Base-by-base conservation (phyloP, 2,113 vertebrate species). In the Ranitomeya imitator region DNA sequence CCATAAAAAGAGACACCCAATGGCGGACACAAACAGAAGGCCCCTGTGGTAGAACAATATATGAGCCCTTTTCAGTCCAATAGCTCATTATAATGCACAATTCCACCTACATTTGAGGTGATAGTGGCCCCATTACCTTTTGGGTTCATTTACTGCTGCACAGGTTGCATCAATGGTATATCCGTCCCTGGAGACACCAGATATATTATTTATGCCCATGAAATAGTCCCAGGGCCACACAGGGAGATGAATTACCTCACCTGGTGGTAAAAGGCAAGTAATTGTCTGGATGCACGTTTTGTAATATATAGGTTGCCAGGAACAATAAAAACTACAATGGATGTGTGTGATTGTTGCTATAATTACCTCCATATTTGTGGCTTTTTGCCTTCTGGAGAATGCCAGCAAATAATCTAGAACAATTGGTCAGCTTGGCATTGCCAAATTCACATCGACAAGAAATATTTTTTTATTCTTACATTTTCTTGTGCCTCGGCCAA, bases 351-450 rank as follows among this genome's bases (percentile, higher is more conserved):
- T 51, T 45, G 55, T 61, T 51, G 11, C 59, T 65, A 14, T 79
- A 86, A 86, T 79, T 52, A 52, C 37, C 59, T 86, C 85, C 85
- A 65, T 78, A 86, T 86, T 86, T 86, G 59, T 26, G 74, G 59
- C 31, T 11, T 61, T 83, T 31, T 45, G 21, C 7, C 23, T n/a
- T 26, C 7, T 45, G 2, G 14, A 65, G 4, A 60, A 52, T 60
- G 85, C 85, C 85, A 86, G 85, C 23, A 86, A 61, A 79, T 86
- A 86, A 79, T 86, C 7, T 19, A 86, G 85, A 86, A 79, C 74
- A 79, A 86, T 86, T 18, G 85, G 74, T 31, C 6, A 78, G 9
- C 21, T 63, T 86, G 85, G 73, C 37, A 76, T 61, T 6, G 31
- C 21, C 37, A n/a, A 11, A 61, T 65, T 65, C 74, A 59, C 19